Conservation (phyloP, 2,797 vertebrate species). For the Paguma larvata region DNA sequence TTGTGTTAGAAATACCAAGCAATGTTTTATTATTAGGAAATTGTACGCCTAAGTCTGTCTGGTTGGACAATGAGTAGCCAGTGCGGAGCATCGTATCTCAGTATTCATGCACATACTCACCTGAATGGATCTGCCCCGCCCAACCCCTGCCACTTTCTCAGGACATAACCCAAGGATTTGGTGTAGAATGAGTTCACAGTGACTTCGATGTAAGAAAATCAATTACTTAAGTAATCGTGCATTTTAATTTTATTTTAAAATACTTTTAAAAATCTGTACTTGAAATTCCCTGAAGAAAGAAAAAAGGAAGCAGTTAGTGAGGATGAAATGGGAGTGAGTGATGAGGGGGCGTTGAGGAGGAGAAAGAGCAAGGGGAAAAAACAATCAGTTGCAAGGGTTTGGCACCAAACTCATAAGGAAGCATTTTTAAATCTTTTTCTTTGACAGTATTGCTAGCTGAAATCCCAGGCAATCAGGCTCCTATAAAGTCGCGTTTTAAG, state of each 20-base stretch:
- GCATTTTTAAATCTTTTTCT: constrained; percentile 16
- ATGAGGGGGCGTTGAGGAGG: not conserved
- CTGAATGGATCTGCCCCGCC: not conserved
- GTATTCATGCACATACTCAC: accelerated
- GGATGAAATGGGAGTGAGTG: not conserved
- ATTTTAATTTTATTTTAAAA: constrained; percentile 35
- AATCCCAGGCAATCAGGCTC: constrained; percentile 65
- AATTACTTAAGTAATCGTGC: not conserved
- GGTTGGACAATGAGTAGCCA: not conserved
- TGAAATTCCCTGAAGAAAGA: not conserved
- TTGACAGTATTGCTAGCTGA: constrained; percentile 45
- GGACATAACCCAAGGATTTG: not conserved
- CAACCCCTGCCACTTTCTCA: not conserved
- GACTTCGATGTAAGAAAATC: not conserved
- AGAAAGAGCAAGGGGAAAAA: not conserved
- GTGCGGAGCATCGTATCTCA: not conserved
- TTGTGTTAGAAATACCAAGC: not conserved
- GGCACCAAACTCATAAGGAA: not conserved
- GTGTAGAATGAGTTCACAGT: not conserved
- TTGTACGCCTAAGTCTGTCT: not conserved
- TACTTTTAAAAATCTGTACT: not conserved
- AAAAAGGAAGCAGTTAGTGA: not conserved
- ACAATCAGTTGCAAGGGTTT: not conserved
- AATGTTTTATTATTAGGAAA: not conserved
- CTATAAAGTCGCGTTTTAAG: constrained; percentile 36